Conservation (phyloP, 30 jellyfish, hydroid and myxozoan species). For the Rhopilema esculentum region DNA sequence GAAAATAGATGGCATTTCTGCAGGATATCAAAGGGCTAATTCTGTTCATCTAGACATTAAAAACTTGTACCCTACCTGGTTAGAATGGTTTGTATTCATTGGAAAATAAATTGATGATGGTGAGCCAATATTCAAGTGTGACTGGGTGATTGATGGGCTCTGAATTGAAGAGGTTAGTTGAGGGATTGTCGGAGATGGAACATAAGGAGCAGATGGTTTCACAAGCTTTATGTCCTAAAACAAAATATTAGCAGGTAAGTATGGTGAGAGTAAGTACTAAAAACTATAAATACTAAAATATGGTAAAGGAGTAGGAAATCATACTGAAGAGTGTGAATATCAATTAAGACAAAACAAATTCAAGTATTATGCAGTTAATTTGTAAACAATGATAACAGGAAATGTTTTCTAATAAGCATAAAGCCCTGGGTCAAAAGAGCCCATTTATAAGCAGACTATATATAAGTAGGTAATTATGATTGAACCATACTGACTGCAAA, state of each 20-base stretch:
- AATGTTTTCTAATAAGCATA: no score
- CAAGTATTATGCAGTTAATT: no score
- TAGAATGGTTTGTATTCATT: neutral
- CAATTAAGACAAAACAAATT: no score
- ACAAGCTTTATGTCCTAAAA: constrained; percentile 42
- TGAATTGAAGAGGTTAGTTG: constrained; percentile 5
- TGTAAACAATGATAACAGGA: no score
- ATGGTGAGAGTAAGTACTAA: neutral
- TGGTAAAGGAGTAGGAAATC: neutral
- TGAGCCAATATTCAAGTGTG: neutral
- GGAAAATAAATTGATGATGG: neutral
- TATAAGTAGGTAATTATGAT: no score
- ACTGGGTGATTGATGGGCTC: neutral
- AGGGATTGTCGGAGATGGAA: constrained; percentile 6
- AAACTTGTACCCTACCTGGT: neutral
- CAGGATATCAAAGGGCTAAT: neutral
- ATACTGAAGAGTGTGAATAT: no score
- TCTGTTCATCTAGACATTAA: neutral
- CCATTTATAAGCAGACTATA: no score
- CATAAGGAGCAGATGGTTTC: constrained; percentile 23
- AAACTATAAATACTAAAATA: neutral
- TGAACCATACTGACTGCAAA: no score
- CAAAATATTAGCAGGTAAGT: neutral
- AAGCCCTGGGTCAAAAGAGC: no score
- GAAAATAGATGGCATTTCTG: no score